These are phyloP conservation scores for Melanotaenia pygmaea DNA, from an alignment of 2,797 vertebrate species.

Conservation along the genomic window DNA sequence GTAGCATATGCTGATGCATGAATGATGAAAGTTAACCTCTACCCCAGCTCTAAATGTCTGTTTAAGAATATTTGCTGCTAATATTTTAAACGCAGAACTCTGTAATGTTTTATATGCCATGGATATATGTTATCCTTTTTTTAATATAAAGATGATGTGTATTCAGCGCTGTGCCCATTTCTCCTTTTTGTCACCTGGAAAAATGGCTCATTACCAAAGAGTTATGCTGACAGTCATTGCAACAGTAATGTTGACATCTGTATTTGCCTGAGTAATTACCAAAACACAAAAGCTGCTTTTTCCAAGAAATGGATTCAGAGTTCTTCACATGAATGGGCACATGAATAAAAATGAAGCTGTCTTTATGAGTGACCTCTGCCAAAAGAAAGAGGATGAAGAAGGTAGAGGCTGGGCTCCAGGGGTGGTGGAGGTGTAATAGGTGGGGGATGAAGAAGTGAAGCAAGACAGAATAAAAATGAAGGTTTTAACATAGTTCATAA, in stretches of 20 bases:
- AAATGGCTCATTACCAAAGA: slow-evolving; percentile 45
- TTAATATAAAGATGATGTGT: slow-evolving; percentile 10
- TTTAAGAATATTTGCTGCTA: slow-evolving; percentile 57
- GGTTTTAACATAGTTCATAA: slow-evolving; percentile 53
- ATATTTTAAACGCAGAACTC: slow-evolving; percentile 51
- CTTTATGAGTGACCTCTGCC: slow-evolving; percentile 66
- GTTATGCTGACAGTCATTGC: slow-evolving; percentile 36
- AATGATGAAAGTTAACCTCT: slow-evolving; percentile 65
- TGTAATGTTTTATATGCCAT: slow-evolving; percentile 43
- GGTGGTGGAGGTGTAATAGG: background rate
- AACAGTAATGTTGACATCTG: slow-evolving; percentile 47
- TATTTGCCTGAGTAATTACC: slow-evolving; percentile 63
- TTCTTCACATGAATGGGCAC: slow-evolving; percentile 61
- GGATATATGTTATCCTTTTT: slow-evolving; percentile 21
- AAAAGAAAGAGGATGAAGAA: slow-evolving; percentile 28
- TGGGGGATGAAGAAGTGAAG: slow-evolving; percentile 30
- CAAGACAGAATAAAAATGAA: slow-evolving; percentile 57
- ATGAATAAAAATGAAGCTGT: slow-evolving; percentile 69
- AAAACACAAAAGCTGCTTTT: slow-evolving; percentile 61
- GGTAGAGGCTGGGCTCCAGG: slow-evolving; percentile 14
- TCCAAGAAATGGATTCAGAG: slow-evolving; percentile 61
- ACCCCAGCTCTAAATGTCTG: slow-evolving; percentile 38
- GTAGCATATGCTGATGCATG: slow-evolving; percentile 44
- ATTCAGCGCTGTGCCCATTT: slow-evolving; percentile 23
- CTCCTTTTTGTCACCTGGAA: slow-evolving; percentile 15